Evolutionary conservation across 2,888 invertebrate species (phyloP), one percentile per base, ranked within the genome.

Genomic region (Eupithecia subfuscata): DNA sequence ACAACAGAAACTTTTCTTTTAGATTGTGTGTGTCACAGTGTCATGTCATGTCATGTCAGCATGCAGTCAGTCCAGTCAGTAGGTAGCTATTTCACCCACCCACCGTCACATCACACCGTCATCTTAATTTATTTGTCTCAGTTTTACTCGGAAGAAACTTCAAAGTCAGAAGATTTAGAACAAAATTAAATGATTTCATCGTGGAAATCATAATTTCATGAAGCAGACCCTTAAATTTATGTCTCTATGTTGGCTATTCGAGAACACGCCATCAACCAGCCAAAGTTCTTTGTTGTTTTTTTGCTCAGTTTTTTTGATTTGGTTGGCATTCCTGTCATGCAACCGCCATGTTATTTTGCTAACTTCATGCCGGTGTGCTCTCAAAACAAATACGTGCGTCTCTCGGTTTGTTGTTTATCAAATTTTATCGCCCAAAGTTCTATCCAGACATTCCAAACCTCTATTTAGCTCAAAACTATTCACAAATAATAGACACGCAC

Each of bases 351-450:
- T 92, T 92, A 91, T 92, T 92, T 84, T 85, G 85, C 91, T 89
- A 91, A 92, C 93, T 95, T 95, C 94, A 92, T 80, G 78, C 83
- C 87, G 85, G 89, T 93, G 78, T 75, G 77, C 85, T 89, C 91
- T 86, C 92, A 93, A 92, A 94, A 94, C 93, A 94, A 93, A 93
- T 91, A 93, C 88, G 88, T 90, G 86, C 87, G 88, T 87, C 86
- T 85, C 85, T 80, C 78, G 82, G 77, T 78, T 85, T 84, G 82
- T 88, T 89, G 88, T 91, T 91, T 90, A 89, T 87, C 74, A 65
- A 64, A 65, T 76, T 68, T 72, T 71, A 30, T 74, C 83, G 82
- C 79, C 71, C 76, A 77, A 81, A 83, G 60, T n/a, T n/a, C 65
- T 71, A 69, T 18, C 65, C 40, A 74, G 56, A 14, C 40, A 16